These are phyloP conservation scores for Lacanobia wlatinum DNA, from an alignment of 2,888 invertebrate genomes.

Conservation along the genomic window DNA sequence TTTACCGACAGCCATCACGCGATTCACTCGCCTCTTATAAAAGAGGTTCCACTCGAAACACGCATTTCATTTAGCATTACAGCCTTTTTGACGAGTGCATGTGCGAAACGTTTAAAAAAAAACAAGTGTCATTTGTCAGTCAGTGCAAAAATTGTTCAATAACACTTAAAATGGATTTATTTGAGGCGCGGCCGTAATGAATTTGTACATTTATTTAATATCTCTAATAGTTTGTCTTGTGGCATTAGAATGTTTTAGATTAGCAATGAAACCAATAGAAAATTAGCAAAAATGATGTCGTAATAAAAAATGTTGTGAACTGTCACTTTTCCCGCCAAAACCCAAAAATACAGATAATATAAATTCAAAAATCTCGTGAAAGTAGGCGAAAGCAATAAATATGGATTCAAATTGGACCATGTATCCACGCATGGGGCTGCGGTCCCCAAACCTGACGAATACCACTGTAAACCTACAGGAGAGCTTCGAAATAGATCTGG, in stretches of 20 bases:
- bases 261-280: not conserved
- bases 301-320: not conserved
- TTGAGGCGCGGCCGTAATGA: not conserved
- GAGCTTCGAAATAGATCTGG: slow-evolving; percentile 93
- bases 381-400: slow-evolving; percentile 39
- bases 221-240: not conserved
- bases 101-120: slow-evolving; percentile 9
- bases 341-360: slow-evolving; percentile 35
- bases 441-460: slow-evolving; percentile 84
- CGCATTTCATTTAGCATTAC: slow-evolving; percentile 49
- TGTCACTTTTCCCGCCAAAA: slow-evolving; percentile 40
- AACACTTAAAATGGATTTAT: slow-evolving; percentile 29
- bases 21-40: slow-evolving; percentile 55
- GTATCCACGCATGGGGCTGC: slow-evolving; percentile 74
- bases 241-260: not conserved
- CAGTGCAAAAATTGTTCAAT: slow-evolving; percentile 8
- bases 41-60: slow-evolving; percentile 44
- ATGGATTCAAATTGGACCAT: slow-evolving; percentile 83
- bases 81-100: slow-evolving; percentile 28
- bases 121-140: not conserved
- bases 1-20: slow-evolving; percentile 60
- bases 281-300: slow-evolving; percentile 16
- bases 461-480: slow-evolving; percentile 88
- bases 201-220: slow-evolving; percentile 26
- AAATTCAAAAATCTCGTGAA: not conserved